Conservation (phyloP, 1,140 invertebrate genomes). For the Calliphora vicina region DNA sequence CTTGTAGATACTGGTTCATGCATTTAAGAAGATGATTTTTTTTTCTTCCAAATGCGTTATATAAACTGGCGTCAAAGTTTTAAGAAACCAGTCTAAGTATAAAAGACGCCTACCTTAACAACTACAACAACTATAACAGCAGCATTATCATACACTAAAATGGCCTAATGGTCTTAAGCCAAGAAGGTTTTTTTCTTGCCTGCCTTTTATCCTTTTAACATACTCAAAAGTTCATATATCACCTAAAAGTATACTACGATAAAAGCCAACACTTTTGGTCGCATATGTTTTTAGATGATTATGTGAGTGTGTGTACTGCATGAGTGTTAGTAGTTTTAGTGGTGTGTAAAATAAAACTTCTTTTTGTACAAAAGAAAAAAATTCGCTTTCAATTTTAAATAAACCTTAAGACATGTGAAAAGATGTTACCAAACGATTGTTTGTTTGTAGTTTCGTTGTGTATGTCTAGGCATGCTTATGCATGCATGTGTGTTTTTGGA, state of each 20-base stretch:
- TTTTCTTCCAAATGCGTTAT: neutral
- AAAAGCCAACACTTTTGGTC: neutral
- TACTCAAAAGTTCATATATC: constrained; percentile 13
- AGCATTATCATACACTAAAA: neutral
- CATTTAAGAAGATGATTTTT: too few species aligned
- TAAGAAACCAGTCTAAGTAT: neutral
- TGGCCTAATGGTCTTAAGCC: neutral
- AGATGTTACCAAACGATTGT: constrained; percentile 18
- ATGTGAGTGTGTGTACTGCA: neutral
- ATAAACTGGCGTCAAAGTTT: constrained; percentile 9
- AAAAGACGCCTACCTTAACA: neutral
- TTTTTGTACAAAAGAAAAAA: neutral
- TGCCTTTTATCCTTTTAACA: neutral
- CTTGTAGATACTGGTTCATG: too few species aligned
- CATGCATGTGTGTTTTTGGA: neutral
- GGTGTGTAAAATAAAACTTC: neutral
- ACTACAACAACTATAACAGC: neutral
- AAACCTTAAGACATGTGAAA: constrained; percentile 5
- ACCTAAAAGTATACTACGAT: neutral
- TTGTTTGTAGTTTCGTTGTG: too few species aligned
- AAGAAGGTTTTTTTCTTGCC: neutral
- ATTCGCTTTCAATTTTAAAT: constrained; percentile 29
- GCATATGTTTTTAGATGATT: neutral
- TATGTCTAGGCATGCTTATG: neutral
- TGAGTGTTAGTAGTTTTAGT: neutral